Evolutionary conservation across 2,888 invertebrate species (phyloP), one percentile per base, ranked within the genome.

Genomic region (Eupithecia tripunctaria): DNA sequence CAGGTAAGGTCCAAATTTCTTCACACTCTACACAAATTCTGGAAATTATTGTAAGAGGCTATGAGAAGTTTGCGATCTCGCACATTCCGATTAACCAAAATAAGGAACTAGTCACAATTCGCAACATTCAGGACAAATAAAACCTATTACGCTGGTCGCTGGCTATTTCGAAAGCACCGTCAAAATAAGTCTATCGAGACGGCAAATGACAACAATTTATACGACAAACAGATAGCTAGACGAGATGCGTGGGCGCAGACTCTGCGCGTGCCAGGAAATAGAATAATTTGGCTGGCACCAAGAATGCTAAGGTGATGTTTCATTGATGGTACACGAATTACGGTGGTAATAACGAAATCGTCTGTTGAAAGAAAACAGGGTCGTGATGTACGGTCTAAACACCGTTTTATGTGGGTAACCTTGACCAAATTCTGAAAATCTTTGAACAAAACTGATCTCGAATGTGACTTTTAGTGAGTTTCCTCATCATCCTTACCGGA

Each of bases 151-250:
- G 56, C 62, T 59, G 38, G 68, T 29, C 18, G 27, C 27, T 51
- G 65, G 71, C 25, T 69, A 71, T 71, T 71, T 60, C 62, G 56
- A 71, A 74, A 76, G 77, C 77, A 71, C 81, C 80, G 80, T 84
- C 82, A 83, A 82, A 85, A 77, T 80, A 81, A 80, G 81, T 80
- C 82, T 79, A 82, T 81, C 81, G 84, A 88, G 88, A 88, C 87
- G 80, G 82, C 81, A 80, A 88, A 87, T 85, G 85, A 82, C 82
- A 85, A 82, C 82, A 85, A 89, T 89, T 86, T 88, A 87, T 89
- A 84, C 81, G 78, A 83, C 83, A 84, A 87, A 89, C 86, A 90
- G 91, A 90, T 88, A 90, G 84, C 85, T 86, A 89, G 88, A 88
- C 89, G 80, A 68, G 78, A 78, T 86, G 90, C 89, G 91, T 91